These are phyloP conservation scores for Butorides virescens DNA, from an alignment of 2,113 vertebrate genomes.

Conservation along the genomic window DNA sequence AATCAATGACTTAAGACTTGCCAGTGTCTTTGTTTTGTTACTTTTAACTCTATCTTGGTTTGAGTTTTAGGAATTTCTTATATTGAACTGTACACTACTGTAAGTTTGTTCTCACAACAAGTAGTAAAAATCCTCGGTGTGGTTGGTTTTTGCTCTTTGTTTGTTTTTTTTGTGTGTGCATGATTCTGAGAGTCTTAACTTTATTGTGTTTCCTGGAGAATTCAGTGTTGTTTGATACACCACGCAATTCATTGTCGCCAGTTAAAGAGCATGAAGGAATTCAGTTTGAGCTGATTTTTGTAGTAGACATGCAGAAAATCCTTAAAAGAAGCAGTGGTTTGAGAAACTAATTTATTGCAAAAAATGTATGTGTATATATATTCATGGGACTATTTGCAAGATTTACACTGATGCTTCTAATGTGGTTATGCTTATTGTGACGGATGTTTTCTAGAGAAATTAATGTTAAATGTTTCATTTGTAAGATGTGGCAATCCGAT, in stretches of 20 bases:
- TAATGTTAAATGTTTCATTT: not conserved
- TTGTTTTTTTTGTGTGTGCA: not conserved
- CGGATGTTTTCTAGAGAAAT: not conserved
- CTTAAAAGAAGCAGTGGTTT: not conserved
- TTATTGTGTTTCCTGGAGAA: not conserved
- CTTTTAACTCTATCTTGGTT: not conserved
- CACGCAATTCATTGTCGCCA: not conserved
- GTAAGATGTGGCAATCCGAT: not conserved
- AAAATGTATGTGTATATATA: not conserved
- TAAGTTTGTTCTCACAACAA: not conserved
- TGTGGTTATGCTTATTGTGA: not conserved
- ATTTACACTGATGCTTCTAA: not conserved
- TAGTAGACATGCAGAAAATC: not conserved
- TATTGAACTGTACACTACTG: not conserved
- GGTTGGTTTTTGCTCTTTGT: too few species aligned
- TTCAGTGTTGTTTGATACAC: not conserved
- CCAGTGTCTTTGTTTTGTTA: not conserved
- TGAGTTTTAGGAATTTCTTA: not conserved
- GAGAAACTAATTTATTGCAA: not conserved
- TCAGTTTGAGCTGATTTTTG: not conserved
- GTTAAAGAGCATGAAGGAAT: not conserved
- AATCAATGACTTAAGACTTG: not conserved
- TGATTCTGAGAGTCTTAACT: not conserved
- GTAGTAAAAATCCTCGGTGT: not conserved
- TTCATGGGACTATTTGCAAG: not conserved